Evolutionary conservation across 1,140 invertebrate species (phyloP).

Genomic region (Eueides isabella): DNA sequence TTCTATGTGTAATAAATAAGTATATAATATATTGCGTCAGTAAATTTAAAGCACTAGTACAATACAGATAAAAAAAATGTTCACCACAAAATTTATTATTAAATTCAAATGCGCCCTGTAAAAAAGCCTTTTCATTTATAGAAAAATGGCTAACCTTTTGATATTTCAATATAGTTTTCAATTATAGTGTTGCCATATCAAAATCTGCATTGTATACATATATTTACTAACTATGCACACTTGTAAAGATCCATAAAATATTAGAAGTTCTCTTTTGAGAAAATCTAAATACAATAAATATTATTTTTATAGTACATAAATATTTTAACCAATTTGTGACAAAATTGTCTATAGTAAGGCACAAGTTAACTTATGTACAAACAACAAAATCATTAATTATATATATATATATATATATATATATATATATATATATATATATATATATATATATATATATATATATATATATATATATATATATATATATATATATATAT

Average conservation of each 20-base stretch:
- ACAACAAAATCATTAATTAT: no score
- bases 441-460: no score
- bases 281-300: conserved; percentile 5
- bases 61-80: conserved; percentile 5
- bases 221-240: background rate
- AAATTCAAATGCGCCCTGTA: background rate
- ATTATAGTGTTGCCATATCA: background rate
- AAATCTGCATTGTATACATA: background rate
- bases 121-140: background rate
- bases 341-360: conserved; percentile 8
- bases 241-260: conserved; percentile 4
- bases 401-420: no score
- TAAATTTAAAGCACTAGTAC: conserved; percentile 9
- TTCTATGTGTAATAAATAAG: conserved; percentile 27
- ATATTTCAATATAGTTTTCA: background rate
- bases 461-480: no score
- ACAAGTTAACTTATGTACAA: background rate
- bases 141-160: background rate
- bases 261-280: background rate
- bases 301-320: background rate
- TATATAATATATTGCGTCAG: conserved; percentile 21
- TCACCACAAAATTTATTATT: background rate
- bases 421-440: no score
- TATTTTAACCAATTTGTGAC: conserved; percentile 8
- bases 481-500: no score